These are phyloP conservation scores for Lacanobia oleracea DNA, from an alignment of 2,888 invertebrate species.

Conservation along the genomic window DNA sequence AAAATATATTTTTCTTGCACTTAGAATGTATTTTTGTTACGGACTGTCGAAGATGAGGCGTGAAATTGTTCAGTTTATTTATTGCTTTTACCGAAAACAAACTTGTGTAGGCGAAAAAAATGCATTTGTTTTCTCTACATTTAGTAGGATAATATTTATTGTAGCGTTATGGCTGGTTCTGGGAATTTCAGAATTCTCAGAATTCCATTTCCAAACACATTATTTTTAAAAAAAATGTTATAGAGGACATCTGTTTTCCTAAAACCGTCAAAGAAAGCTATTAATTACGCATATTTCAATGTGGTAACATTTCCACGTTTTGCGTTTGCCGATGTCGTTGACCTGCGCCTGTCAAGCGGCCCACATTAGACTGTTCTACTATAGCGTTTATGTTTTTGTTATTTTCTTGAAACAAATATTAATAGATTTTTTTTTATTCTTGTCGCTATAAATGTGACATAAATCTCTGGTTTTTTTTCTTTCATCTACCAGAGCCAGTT, in stretches of 20 bases:
- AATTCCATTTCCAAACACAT: not conserved
- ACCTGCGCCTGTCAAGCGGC: constrained; percentile 59
- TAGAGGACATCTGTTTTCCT: constrained; percentile 7
- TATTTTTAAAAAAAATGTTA: not conserved
- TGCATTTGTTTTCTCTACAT: not conserved
- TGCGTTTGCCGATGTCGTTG: constrained; percentile 60
- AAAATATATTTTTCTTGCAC: constrained; percentile 35
- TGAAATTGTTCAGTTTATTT: constrained; percentile 12
- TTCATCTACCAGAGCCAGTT: not conserved
- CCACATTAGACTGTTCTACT: constrained; percentile 39
- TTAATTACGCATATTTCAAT: constrained; percentile 43
- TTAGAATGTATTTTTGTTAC: constrained; percentile 12
- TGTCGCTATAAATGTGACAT: not conserved
- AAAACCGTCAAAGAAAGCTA: constrained; percentile 34
- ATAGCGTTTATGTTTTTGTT: constrained; percentile 37
- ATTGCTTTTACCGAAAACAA: not conserved
- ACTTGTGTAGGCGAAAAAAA: not conserved
- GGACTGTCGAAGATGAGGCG: constrained; percentile 23
- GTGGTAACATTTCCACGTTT: constrained; percentile 51
- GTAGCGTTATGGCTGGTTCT: not conserved
- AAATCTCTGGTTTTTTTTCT: constrained; percentile 14
- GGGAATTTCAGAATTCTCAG: not conserved
- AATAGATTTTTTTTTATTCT: constrained; percentile 17
- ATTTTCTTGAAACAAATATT: constrained; percentile 38
- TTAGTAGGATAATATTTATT: not conserved